Evolutionary conservation across 2,888 invertebrate genomes (phyloP), one percentile per base, ranked within the genome.

Genomic region (Tetramorium bicarinatum): DNA sequence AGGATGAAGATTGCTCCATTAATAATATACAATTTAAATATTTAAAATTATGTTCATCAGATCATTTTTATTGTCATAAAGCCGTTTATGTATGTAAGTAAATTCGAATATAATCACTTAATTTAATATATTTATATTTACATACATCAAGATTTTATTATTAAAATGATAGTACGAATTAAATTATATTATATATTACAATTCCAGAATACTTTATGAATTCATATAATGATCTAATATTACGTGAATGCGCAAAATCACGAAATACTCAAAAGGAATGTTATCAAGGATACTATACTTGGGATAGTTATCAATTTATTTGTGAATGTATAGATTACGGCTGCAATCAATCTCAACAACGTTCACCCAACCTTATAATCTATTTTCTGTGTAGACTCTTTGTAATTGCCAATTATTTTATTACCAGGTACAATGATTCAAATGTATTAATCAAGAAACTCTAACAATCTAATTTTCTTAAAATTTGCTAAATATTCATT

Each of bases 321-420:
- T 93, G 93, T 85, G 93, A 93, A 77, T 93, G 93, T 74, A 84
- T 86, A 59, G 89, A 88, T 66, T 82, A 87, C 18, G 92, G 91
- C 25, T 93, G 93, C 83, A 93, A 93, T 87, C 84, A 85, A 56
- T 89, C 93, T 13, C 61, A 82, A 25, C 88, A 61, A 81, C 67
- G 56, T 8, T 82, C 69, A 34, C 34, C 75, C 9, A 25, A 52
- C 13, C 13, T 66, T 38, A 25, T 69, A 1, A 44, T 87, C 21
- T 76, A 62, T 21, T 21, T 83, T 34, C 34, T 88, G 18, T 85
- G 83, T 41, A 87, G 61, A 13, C 18, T 89, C 2, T 21, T 84
- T 34, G 47, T 62, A 13, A 66, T 66, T 41, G 25, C 18, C 0
- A 25, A 49, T 61, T 47, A 61, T 13, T 66, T 41, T 66, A 66